Conservation (phyloP, 2,113 vertebrate species). For the Canis aureus region DNA sequence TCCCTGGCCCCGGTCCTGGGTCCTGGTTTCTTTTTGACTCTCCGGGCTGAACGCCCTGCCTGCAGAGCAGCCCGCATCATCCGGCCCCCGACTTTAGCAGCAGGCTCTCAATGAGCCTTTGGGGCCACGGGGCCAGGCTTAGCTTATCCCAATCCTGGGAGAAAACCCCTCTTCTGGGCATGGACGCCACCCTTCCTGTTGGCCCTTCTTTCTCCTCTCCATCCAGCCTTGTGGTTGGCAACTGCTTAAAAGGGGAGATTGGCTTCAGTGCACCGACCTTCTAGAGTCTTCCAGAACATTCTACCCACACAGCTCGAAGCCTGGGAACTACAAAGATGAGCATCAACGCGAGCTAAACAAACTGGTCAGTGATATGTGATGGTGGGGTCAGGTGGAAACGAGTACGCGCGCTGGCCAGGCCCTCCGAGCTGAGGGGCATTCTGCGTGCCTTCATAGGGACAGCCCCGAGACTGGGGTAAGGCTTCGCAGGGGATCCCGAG, state of each 20-base stretch:
- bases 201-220: neutral
- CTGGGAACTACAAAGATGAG: neutral
- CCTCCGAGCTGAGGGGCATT: neutral
- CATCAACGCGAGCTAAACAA: neutral
- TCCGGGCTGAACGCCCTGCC: neutral
- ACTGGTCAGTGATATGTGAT: too few relatives aligned
- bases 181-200: neutral
- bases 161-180: neutral
- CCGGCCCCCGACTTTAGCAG: neutral
- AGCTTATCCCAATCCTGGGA: neutral
- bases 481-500: neutral
- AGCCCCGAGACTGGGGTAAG: neutral
- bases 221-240: neutral
- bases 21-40: conserved; percentile 53
- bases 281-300: conserved; percentile 3
- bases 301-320: fast-evolving
- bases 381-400: neutral
- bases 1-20: neutral
- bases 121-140: neutral
- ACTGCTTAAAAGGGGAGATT: neutral
- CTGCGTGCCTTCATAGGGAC: neutral
- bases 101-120: neutral
- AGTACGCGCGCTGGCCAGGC: too few relatives aligned
- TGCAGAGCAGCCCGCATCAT: neutral
- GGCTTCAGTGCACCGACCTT: neutral